Evolutionary conservation across 2,113 vertebrate genomes (phyloP).

Genomic region (Illadopsis cleaveri): DNA sequence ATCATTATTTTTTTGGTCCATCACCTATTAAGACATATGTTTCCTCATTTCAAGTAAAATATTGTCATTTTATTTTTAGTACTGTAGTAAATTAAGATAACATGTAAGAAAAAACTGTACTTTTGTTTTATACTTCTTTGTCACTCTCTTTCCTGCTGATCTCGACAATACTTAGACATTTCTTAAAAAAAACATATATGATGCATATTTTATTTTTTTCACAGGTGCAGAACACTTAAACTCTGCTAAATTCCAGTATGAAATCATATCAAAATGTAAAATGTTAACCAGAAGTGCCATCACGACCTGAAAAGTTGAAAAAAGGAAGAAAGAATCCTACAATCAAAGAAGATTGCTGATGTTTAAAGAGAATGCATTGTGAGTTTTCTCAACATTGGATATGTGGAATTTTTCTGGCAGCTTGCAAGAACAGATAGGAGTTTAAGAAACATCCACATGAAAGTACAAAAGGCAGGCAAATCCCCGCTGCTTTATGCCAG

Average conservation of each 20-base stretch:
- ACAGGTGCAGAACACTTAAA: conserved; percentile 45
- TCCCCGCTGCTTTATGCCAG: conserved; percentile 15
- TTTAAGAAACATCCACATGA: conserved; percentile 33
- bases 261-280: conserved; percentile 51
- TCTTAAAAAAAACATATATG: neutral
- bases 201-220: conserved; percentile 58
- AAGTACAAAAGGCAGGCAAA: conserved; percentile 46
- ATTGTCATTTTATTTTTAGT: conserved; percentile 43
- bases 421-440: conserved; percentile 47
- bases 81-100: conserved; percentile 14
- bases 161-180: neutral
- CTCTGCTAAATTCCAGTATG: conserved; percentile 55
- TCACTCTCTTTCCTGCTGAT: neutral
- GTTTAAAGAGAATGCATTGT: conserved; percentile 48
- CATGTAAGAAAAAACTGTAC: neutral
- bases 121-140: neutral
- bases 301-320: conserved; percentile 8
- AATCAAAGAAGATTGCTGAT: conserved; percentile 24
- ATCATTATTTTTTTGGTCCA: conserved; percentile 45
- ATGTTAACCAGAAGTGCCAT: conserved; percentile 47
- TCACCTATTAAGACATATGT: conserved; percentile 40
- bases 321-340: neutral
- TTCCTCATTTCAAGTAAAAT: conserved; percentile 52
- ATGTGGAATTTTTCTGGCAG: conserved; percentile 26
- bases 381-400: conserved; percentile 24